These are phyloP conservation scores for Casuarius casuarius DNA, from an alignment of 2,113 vertebrate genomes.

Conservation along the genomic window DNA sequence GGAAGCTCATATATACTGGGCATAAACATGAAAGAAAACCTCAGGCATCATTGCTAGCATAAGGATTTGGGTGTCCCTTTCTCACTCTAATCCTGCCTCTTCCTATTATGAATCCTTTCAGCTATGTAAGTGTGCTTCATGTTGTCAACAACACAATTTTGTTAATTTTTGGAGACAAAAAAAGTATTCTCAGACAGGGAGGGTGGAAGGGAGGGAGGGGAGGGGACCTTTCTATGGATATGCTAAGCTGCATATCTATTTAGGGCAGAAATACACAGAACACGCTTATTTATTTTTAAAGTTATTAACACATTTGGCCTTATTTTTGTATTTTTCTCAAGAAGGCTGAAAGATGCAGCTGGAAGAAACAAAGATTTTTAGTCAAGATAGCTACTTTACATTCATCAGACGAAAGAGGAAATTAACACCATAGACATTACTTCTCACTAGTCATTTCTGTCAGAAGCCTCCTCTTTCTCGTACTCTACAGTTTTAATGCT, in stretches of 20 bases:
- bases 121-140: background rate
- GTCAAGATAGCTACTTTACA: background rate
- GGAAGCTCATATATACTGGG: background rate
- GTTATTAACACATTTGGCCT: background rate
- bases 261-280: background rate
- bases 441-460: background rate
- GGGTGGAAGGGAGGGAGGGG: too few relatives aligned
- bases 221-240: background rate
- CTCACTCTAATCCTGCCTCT: background rate
- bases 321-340: background rate
- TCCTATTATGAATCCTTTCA: background rate
- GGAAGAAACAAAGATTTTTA: background rate
- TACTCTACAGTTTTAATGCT: background rate
- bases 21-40: background rate
- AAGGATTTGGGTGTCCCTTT: background rate
- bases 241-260: background rate
- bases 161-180: background rate
- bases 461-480: background rate
- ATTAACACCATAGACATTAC: background rate
- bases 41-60: background rate
- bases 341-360: background rate
- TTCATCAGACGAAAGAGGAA: background rate
- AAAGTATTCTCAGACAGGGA: background rate
- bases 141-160: background rate
- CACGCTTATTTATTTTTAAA: background rate